Base-by-base conservation (phyloP, 2,888 invertebrate species). In the Therioaphis trifolii region DNA sequence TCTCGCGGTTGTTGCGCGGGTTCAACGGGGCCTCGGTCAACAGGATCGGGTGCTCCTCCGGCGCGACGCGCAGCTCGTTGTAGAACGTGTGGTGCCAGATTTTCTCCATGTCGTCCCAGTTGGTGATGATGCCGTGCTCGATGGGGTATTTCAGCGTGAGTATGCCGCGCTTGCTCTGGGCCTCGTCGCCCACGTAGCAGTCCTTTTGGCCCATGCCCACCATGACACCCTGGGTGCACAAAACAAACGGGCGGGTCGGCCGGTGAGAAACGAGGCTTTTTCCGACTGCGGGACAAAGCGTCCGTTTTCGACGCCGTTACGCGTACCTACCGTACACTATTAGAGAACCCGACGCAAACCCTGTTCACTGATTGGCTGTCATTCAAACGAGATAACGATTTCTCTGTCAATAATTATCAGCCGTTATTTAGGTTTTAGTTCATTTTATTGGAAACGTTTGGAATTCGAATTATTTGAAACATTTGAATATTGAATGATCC, bases 71-170 rank as follows among this genome's bases (percentile, higher is more conserved):
- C 90, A 96, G 92, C 90, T 95, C 94, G 90, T 95, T n/a, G n/a
- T n/a, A n/a, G n/a, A n/a, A n/a, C n/a, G n/a, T n/a, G n/a, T n/a
- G n/a, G n/a, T n/a, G n/a, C n/a, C n/a, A n/a, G n/a, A n/a, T n/a
- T n/a, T n/a, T n/a, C n/a, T n/a, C n/a, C n/a, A n/a, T n/a, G n/a
- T 95, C 95, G 88, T 95, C 95, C 95, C 95, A 95, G 92, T 95
- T 95, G 91, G 95, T 95, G 91, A 95, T 94, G 91, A 95, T 95
- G 87, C 95, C 94, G 91, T 95, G 94, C 90, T 95, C 95, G 90
- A 95, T 94, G 89, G 95, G 95, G 92, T 95, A 95, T 90, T 95
- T 95, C 90, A 95, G 91, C 89, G 94, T 94, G 89, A 95, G 92
- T 91, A 95, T 94, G 92, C 95, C 95, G 90, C 95, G 92, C 91